Base-by-base conservation (phyloP, 2,113 vertebrate species). In the Pungitius pungitius region DNA sequence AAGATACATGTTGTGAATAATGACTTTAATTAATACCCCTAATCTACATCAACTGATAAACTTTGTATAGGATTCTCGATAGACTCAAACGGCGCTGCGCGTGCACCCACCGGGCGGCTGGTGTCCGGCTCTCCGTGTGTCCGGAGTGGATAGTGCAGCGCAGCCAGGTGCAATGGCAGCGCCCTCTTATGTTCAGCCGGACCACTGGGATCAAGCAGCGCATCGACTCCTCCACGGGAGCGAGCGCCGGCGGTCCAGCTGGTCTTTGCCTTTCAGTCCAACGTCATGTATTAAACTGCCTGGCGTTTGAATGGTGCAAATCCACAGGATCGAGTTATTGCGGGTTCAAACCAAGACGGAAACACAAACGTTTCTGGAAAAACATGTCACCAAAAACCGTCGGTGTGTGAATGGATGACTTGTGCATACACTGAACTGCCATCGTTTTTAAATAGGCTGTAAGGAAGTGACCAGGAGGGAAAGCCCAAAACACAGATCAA, bases 161-260 rank as follows among this genome's bases (percentile, higher is more conserved):
- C 84, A 89, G 87, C 94, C 94, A 94, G 93, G 94, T 94, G 94
- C 93, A 90, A 93, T 94, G 94, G 94, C 90, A 94, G 94, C 94
- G 94, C 94, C 94, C 94, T 94, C 94, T 95, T 93, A 94, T 94
- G 94, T 95, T 94, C 94, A 94, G 82, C 92, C 86, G 86, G 93
- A 90, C 93, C 92, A 92, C 75, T 83, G 91, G 91, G 92, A 92
- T 91, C 90, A 89, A 83, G 85, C 85, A 88, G 83, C 86, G 85
- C 85, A 90, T 83, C 88, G 88, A 78, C 82, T 86, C 87, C 71
- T 77, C 72, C 37, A 63, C 77, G 62, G 69, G 78, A 87, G 85
- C 62, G 73, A 60, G 78, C 84, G 82, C 88, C 86, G 81, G 77
- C 75, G 78, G 82, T 86, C 66, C 80, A 78, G 73, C 71, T 70